These are phyloP conservation scores for Lithosia quadra DNA, from an alignment of 2,888 invertebrate species.

Conservation along the genomic window DNA sequence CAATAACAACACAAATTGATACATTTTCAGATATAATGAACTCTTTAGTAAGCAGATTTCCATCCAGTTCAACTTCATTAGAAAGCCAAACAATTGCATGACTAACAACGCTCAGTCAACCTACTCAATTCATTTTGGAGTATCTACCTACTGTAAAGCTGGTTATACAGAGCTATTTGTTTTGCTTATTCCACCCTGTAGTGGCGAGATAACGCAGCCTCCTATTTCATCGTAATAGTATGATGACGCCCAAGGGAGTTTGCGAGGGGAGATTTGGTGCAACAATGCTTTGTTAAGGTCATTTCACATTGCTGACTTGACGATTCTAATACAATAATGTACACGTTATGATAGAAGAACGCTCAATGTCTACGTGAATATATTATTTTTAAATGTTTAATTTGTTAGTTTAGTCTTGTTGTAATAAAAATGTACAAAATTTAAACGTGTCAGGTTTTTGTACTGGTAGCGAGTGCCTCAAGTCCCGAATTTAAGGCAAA, in stretches of 20 bases:
- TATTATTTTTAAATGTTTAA: not conserved
- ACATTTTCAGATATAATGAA: not conserved
- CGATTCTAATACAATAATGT: slow-evolving; percentile 5
- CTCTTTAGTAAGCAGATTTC: not conserved
- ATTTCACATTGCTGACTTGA: slow-evolving; percentile 10
- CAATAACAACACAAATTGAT: not conserved
- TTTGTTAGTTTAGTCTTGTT: not conserved
- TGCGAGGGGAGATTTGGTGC: slow-evolving; percentile 49
- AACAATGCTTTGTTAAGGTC: slow-evolving; percentile 20
- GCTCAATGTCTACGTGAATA: not conserved
- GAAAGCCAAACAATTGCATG: not conserved
- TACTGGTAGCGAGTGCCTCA: not conserved
- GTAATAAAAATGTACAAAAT: not conserved
- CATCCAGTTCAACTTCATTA: not conserved
- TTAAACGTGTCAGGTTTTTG: not conserved
- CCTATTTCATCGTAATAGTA: slow-evolving; percentile 79
- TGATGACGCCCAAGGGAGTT: slow-evolving; percentile 70
- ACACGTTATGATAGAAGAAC: not conserved
- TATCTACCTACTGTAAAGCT: slow-evolving; percentile 17
- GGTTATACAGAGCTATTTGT: slow-evolving; percentile 67
- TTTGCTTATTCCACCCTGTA: slow-evolving; percentile 71
- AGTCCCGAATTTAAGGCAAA: not conserved
- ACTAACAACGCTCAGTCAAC: slow-evolving; percentile 6
- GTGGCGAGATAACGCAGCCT: slow-evolving; percentile 66
- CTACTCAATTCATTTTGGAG: slow-evolving; percentile 14